phyloP scores from a whole-genome alignment of 1,140 invertebrate genomes.

The Drosophila miranda region DNA sequence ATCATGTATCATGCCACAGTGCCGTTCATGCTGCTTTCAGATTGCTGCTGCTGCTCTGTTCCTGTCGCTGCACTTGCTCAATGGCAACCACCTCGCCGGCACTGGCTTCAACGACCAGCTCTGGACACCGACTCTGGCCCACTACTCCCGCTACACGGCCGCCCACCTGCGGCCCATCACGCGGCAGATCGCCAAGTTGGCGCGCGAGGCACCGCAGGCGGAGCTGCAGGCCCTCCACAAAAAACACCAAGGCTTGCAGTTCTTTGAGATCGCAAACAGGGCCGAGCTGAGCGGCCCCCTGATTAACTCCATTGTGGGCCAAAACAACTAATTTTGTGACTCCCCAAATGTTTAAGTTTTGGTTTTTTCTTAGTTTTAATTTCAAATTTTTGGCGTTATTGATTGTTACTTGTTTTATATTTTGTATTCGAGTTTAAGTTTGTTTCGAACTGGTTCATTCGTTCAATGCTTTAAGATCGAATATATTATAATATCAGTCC shows the following conservation, averaged over 20 bases:
- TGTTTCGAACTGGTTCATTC: constrained; percentile 14
- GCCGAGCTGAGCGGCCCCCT: constrained; percentile 83
- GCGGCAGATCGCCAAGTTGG: constrained; percentile 84
- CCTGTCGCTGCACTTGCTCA: constrained; percentile 83
- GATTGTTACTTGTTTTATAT: constrained; percentile 6
- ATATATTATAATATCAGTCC: neutral
- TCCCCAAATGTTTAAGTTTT: constrained; percentile 48
- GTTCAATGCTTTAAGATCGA: constrained; percentile 25
- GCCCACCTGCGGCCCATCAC: constrained; percentile 85
- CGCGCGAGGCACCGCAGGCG: constrained; percentile 84
- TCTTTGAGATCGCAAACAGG: constrained; percentile 85
- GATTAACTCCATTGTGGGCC: constrained; percentile 69
- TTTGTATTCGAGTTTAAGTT: constrained; percentile 27
- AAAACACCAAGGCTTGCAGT: constrained; percentile 85
- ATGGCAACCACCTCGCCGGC: constrained; percentile 69
- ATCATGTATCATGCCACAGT: neutral
- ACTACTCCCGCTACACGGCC: constrained; percentile 86
- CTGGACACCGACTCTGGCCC: constrained; percentile 86
- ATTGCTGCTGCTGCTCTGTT: constrained; percentile 84
- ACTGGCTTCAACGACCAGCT: constrained; percentile 76
- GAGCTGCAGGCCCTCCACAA: constrained; percentile 86
- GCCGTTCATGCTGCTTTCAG: constrained; percentile 21
- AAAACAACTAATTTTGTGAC: constrained; percentile 35
- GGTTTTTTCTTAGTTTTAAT: constrained; percentile 68
- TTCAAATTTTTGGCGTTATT: constrained; percentile 44